A percentile compares a stretch with the other conserved stretches of the same genome.
Conservation (phyloP, 2,888 invertebrate genomes). For the Chorisops tibialis region DNA sequence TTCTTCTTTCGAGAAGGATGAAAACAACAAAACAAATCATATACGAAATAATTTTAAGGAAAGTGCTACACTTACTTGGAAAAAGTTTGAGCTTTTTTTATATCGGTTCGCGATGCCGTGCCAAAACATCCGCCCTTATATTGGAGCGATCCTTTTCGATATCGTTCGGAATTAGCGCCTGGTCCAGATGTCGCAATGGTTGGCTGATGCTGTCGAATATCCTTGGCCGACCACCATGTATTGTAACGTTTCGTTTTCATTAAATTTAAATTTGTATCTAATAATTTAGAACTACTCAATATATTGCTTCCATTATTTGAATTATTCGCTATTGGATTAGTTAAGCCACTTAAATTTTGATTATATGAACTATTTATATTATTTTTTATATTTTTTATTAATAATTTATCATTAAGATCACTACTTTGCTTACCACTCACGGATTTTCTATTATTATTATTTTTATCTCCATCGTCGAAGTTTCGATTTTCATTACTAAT, state of each 20-base stretch:
- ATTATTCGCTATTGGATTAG: slow-evolving; percentile 34
- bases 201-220: slow-evolving; percentile 28
- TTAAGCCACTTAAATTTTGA: slow-evolving; percentile 44
- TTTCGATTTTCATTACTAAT: slow-evolving; percentile 37
- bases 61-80: slow-evolving; percentile 37
- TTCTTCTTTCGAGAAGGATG: neutral
- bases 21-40: neutral
- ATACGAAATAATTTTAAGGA: slow-evolving; percentile 5
- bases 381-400: slow-evolving; percentile 19
- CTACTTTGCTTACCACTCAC: slow-evolving; percentile 12
- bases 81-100: slow-evolving; percentile 39
- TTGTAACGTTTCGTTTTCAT: slow-evolving; percentile 33
- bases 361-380: slow-evolving; percentile 37
- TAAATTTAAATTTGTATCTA: slow-evolving; percentile 7
- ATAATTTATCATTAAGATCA: slow-evolving; percentile 22
- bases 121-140: slow-evolving; percentile 41
- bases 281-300: slow-evolving; percentile 24
- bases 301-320: slow-evolving; percentile 30
- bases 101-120: slow-evolving; percentile 34
- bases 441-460: neutral
- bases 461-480: slow-evolving; percentile 28
- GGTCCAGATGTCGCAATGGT: slow-evolving; percentile 15
- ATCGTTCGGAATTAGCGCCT: slow-evolving; percentile 8
- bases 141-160: slow-evolving; percentile 34
- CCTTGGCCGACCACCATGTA: slow-evolving; percentile 34